Base-by-base conservation (phyloP, 2,797 vertebrate genomes). In the Characodon lateralis region DNA sequence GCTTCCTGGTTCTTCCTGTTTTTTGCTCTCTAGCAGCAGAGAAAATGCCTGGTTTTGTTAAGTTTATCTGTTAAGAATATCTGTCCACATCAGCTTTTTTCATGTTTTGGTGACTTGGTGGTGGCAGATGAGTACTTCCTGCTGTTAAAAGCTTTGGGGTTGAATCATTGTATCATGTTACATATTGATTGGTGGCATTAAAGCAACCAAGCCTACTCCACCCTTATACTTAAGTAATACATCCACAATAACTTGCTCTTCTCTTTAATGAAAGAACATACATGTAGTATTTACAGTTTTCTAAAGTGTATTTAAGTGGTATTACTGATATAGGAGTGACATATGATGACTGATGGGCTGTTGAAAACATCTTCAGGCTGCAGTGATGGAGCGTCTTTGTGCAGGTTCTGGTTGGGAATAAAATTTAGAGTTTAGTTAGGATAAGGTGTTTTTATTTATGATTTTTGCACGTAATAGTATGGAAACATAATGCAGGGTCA, bases 61-160 rank as follows among this genome's bases (percentile, higher is more conserved):
- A 91, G 88, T 91, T 89, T 83, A 80, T 86, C n/a, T n/a, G n/a
- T n/a, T n/a, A n/a, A 31, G 73, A 89, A 85, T 85, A 80, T 63
- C 14, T 56, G 20, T 66, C 65, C 79, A 69, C 73, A 85, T 81
- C 82, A 63, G 72, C 26, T 51, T 14, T 69, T 4, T 35, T 31
- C 7, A 14, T 59, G 50, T 77, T 81, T 71, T 56, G 39, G 12
- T 8, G 43, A 35, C 0, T 24, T 35, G n/a, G 26, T 65, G 68
- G 77, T 74, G 20, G 65, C 5, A 50, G n/a, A 39, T 78, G 10
- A 71, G 0, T 59, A 26, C 69, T 82, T 78, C 83, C 78, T 78
- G 78, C 71, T 76, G 82, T 76, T 88, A 81, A 87, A 84, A 88
- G 90, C 89, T 83, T 71, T 78, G 16, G 46, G 73, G 78, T 79